A percentile compares a stretch with the other conserved stretches of the same genome.
Evolutionary conservation across 1,140 invertebrate species (phyloP).

Genomic region (Littorina saxatilis): DNA sequence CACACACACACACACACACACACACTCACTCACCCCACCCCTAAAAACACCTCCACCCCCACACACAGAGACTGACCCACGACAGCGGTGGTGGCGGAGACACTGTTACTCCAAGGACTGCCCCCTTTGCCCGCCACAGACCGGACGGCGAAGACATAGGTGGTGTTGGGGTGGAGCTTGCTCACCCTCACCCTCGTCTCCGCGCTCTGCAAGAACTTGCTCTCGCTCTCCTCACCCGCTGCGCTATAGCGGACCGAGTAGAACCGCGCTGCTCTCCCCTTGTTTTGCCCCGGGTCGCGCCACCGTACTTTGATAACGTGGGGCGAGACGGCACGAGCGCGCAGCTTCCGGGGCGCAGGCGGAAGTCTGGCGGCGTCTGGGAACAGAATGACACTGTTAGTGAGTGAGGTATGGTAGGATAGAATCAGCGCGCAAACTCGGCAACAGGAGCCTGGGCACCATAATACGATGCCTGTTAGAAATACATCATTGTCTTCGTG

Average conservation of each 20-base stretch:
- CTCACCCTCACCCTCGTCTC: not conserved
- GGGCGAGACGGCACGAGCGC: slow-evolving; percentile 18
- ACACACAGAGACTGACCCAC: slow-evolving; percentile 1
- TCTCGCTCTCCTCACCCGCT: not conserved
- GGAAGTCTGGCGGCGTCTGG: slow-evolving; percentile 6
- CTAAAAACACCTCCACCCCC: too few species aligned
- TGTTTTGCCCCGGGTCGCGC: slow-evolving; percentile 23
- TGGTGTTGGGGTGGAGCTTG: slow-evolving; percentile 35
- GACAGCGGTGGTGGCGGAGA: slow-evolving; percentile 7
- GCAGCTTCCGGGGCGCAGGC: slow-evolving; percentile 31
- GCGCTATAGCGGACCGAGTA: slow-evolving; percentile 39
- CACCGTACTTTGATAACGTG: slow-evolving; percentile 35
- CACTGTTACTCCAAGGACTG: slow-evolving; percentile 29
- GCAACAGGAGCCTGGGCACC: not conserved
- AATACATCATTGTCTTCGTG: too few species aligned
- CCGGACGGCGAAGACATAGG: slow-evolving; percentile 31
- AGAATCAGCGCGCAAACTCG: slow-evolving; percentile 2
- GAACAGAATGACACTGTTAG: not conserved
- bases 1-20: too few species aligned
- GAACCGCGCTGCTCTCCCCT: slow-evolving; percentile 1
- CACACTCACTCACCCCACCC: too few species aligned
- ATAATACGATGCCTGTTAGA: not conserved
- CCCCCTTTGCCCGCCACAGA: slow-evolving; percentile 15
- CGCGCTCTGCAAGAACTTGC: slow-evolving; percentile 11
- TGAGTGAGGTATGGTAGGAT: not conserved